A percentile compares a stretch with the other conserved stretches of the same genome.
Evolutionary conservation across 1,140 invertebrate genomes (phyloP).

Genomic region (Diabrotica undecimpunctata): DNA sequence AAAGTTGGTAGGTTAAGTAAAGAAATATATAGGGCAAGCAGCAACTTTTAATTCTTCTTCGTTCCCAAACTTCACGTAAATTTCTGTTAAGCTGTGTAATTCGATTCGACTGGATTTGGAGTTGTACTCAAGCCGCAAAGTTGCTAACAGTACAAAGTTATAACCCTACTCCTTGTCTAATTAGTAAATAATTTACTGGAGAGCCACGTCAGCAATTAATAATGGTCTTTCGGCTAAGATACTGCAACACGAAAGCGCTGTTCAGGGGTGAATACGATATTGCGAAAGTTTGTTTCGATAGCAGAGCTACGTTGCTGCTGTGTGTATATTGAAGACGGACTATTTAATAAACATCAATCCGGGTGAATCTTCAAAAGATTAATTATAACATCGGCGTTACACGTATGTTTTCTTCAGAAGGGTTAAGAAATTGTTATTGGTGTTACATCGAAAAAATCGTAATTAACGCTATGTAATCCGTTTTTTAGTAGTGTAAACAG

Average conservation of each 20-base stretch:
- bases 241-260: conserved; percentile 16
- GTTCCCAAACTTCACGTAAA: too few species aligned
- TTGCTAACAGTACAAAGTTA: conserved; percentile 43
- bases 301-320: not conserved
- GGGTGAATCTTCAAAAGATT: conserved; percentile 2
- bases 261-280: conserved; percentile 29
- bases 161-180: conserved; percentile 46
- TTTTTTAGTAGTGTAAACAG: too few species aligned
- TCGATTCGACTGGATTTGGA: conserved; percentile 2
- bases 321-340: not conserved
- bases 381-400: not conserved
- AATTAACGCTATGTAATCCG: too few species aligned
- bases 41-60: too few species aligned
- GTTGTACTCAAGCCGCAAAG: conserved; percentile 16
- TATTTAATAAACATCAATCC: conserved; percentile 8
- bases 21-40: too few species aligned
- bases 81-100: not conserved
- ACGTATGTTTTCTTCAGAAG: too few species aligned
- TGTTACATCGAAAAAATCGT: too few species aligned
- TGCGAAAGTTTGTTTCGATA: conserved; percentile 4
- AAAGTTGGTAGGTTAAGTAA: too few species aligned
- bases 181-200: conserved; percentile 49
- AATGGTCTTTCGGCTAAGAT: conserved; percentile 38
- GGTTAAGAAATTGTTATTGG: too few species aligned
- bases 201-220: conserved; percentile 48